A percentile compares a stretch with the other conserved stretches of the same genome.
Evolutionary conservation across 2,888 invertebrate species (phyloP).

Genomic region (Monochamus alternatus): DNA sequence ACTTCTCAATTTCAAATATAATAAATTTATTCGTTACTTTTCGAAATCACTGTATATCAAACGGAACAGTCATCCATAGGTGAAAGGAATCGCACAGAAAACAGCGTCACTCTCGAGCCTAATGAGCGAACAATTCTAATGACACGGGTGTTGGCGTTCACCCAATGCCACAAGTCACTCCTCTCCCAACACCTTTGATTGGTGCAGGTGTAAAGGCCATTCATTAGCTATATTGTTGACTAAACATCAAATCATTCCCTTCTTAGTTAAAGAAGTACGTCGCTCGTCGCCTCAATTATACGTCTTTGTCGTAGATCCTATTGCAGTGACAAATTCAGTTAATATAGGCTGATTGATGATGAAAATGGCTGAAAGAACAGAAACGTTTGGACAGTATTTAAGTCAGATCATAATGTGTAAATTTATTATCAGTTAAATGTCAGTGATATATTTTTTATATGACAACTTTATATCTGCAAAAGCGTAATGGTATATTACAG

Average conservation of each 20-base stretch:
- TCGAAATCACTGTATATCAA: too few relatives aligned
- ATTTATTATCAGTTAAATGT: too few relatives aligned
- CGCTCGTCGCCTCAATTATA: constrained; percentile 34
- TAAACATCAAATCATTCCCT: constrained; percentile 37
- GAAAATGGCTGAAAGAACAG: constrained; percentile 18
- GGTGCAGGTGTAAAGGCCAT: constrained; percentile 46
- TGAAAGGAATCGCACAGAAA: constrained; percentile 35
- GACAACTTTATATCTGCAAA: too few relatives aligned
- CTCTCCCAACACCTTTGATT: constrained; percentile 45
- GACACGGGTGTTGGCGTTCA: constrained; percentile 46
- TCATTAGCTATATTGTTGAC: constrained; percentile 42
- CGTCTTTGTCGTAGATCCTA: constrained; percentile 7
- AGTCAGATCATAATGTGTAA: too few relatives aligned
- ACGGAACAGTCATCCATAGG: constrained; percentile 25
- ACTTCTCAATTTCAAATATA: too few relatives aligned
- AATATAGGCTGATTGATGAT: constrained; percentile 25
- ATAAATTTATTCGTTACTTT: too few relatives aligned
- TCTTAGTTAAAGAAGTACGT: not conserved
- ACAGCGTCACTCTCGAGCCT: constrained; percentile 21
- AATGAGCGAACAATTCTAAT: constrained; percentile 45
- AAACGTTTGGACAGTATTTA: too few relatives aligned
- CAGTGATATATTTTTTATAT: too few relatives aligned
- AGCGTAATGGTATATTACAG: too few relatives aligned
- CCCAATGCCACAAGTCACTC: constrained; percentile 47
- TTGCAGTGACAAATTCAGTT: constrained; percentile 30